A percentile compares a stretch with the other conserved stretches of the same genome.
Evolutionary conservation across 2,113 vertebrate genomes (phyloP).

Genomic region (Hippocampus barbouri): DNA sequence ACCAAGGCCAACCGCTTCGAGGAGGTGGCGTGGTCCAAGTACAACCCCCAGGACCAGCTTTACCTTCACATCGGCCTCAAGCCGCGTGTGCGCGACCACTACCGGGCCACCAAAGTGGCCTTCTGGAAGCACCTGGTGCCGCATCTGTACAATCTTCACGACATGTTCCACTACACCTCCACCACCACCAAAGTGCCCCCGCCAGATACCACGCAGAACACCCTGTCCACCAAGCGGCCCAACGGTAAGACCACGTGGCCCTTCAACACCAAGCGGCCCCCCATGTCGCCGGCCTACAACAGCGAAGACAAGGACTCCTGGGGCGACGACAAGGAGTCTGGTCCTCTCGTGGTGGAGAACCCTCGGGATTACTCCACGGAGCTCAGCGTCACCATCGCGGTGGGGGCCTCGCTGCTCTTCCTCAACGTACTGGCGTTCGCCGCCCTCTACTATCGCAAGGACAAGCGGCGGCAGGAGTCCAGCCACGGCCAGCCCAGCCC

Average conservation of each 20-base stretch:
- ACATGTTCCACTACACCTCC: constrained; percentile 99
- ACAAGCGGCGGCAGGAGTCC: constrained; percentile 92
- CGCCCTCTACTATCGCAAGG: constrained; percentile 97
- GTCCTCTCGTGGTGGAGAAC: constrained; percentile 88
- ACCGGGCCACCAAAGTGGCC: constrained; percentile 97
- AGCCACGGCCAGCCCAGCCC: constrained; percentile 88
- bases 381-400: constrained; percentile 96
- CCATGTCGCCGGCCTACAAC: constrained; percentile 92
- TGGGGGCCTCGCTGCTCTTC: constrained; percentile 94
- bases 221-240: constrained; percentile 88
- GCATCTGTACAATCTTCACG: constrained; percentile 95
- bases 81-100: constrained; percentile 95
- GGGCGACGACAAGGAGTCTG: constrained; percentile 80
- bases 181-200: constrained; percentile 97
- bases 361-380: constrained; percentile 96
- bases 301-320: constrained; percentile 87
- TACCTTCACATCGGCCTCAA: constrained; percentile 98
- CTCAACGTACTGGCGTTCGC: constrained; percentile 97
- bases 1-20: constrained; percentile 98
- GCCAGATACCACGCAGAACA: constrained; percentile 90
- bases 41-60: constrained; percentile 95
- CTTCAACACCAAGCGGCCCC: constrained; percentile 89
- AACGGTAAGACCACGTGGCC: constrained; percentile 86
- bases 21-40: constrained; percentile 99
- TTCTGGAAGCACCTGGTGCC: constrained; percentile 99